Base-by-base conservation (phyloP, 2,113 vertebrate genomes). In the Orycteropus afer region DNA sequence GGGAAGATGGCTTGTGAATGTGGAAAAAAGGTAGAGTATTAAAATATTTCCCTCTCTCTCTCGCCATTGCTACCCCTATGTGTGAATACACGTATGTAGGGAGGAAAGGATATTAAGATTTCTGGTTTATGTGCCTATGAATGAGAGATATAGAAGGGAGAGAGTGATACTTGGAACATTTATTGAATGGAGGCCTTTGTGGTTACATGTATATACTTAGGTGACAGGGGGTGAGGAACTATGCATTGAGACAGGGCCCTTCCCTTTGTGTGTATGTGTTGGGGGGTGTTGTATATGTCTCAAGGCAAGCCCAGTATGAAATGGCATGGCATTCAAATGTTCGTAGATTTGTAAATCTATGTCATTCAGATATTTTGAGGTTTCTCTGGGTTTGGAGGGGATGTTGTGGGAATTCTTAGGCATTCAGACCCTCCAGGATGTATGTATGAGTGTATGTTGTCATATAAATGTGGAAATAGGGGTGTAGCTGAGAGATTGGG, bases 91-190 rank as follows among this genome's bases (percentile, higher is more conserved):
- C 27, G 17, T 45, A 17, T 93, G 25, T 61, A 32, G 17, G n/a
- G 29, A 49, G 37, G 29, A 59, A 86, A 76, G 45, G 27, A 77
- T 40, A 34, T 55, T 73, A 71, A 78, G 34, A 76, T 90, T 59
- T 40, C 40, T 80, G 53, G n/a, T 40, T 76, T 89, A 34, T 91
- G 15, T 73, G 20, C 40, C 61, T 93, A 42, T 74, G 53, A 84
- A 85, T 89, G 53, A 91, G 25, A 69, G 27, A 2, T 89, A 10
- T 85, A 37, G 51, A 59, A 86, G n/a, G 53, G 53, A 86, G 37
- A 32, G 40, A 90, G 69, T 96, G 81, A 93, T 95, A 93, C 32
- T 51, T 49, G 27, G 74, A 90, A 80, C 63, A 61, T 55, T 87
- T 27, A n/a, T 10, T 90, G 57, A 92, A 73, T 88, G 37, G 59